Base-by-base conservation (phyloP, 37 sponge, comb jelly and placozoan genomes). In the Beroe ovata region DNA sequence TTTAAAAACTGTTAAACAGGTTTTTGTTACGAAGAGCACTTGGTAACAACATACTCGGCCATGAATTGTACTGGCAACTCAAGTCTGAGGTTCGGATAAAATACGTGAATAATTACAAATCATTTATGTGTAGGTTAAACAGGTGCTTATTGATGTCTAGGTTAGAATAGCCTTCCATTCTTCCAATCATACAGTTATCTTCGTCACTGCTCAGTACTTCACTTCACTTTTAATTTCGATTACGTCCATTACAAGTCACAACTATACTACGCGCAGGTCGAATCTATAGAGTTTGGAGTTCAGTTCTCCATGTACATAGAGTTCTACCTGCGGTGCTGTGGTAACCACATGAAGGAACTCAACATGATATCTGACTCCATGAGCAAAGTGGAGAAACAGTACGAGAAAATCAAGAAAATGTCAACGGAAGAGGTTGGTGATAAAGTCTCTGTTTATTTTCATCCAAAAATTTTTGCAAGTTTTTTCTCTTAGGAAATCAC, bases 241-340 rank as follows among this genome's bases (percentile, higher is more conserved):
- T n/a, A n/a, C n/a, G n/a, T n/a, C n/a, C n/a, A n/a, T n/a, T n/a
- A 58, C 18, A 11, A 11, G 18, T 19, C n/a, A n/a, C n/a, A n/a
- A n/a, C n/a, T n/a, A n/a, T n/a, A 8, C 47, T 77, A 21, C 19
- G 23, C 28, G 14, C 84, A 77, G 84, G 84, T 77, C 25, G 84
- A 77, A 1, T 21, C 38, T 25, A 42, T 1, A 1, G 16, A 36
- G 47, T 77, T 32, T 29, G 84, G 84, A 1, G 42, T 36, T 11
- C 84, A 77, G 84, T 77, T 77, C 41, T 22, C 84, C 47, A 6
- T 77, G 47, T 19, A 36, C 26, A 39, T 77, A 14, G 54, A 77
- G 84, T 77, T 77, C 47, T 77, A 77, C 21, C 38, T 77, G 25
- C 41, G 54, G 41, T 77, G 84, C 21, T 77, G 84, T 77, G 84